These are phyloP conservation scores for Eupelmus urozonus DNA, from an alignment of 2,888 invertebrate genomes.

Conservation along the genomic window DNA sequence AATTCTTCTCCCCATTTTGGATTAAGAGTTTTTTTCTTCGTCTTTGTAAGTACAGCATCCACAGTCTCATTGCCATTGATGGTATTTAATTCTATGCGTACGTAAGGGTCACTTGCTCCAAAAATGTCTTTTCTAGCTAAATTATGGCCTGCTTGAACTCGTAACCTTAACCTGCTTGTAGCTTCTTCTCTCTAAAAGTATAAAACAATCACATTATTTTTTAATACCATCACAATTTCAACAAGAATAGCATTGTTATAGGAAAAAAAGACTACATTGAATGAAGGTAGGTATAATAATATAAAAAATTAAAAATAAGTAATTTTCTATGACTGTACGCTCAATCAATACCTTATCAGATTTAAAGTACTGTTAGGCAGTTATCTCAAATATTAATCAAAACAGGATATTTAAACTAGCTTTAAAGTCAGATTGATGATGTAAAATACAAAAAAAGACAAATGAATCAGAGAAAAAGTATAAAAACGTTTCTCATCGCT, in stretches of 20 bases:
- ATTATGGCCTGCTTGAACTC: constrained; percentile 91
- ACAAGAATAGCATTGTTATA: background rate
- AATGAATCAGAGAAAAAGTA: too few species aligned
- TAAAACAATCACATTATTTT: constrained; percentile 53
- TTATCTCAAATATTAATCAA: background rate
- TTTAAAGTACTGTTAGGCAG: too few species aligned
- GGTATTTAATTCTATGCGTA: constrained; percentile 92
- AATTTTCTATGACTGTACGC: too few species aligned
- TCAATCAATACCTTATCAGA: too few species aligned
- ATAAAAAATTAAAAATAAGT: too few species aligned
- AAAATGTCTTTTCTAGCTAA: constrained; percentile 99
- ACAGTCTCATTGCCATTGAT: constrained; percentile 91
- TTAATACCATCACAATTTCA: background rate
- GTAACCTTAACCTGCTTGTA: constrained; percentile 89
- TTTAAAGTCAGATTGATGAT: too few species aligned
- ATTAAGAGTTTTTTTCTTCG: constrained; percentile 98
- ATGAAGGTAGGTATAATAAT: too few species aligned
- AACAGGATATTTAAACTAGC: too few species aligned
- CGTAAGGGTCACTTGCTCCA: constrained; percentile 99
- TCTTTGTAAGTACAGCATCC: constrained; percentile 96
- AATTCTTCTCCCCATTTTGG: constrained; percentile 99
- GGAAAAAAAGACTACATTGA: too few species aligned
- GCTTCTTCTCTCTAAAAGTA: constrained; percentile 86
- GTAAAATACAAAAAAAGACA: too few species aligned
- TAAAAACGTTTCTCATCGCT: too few species aligned